Conservation (phyloP, 2,888 invertebrate genomes). For the Plutella xylostella region DNA sequence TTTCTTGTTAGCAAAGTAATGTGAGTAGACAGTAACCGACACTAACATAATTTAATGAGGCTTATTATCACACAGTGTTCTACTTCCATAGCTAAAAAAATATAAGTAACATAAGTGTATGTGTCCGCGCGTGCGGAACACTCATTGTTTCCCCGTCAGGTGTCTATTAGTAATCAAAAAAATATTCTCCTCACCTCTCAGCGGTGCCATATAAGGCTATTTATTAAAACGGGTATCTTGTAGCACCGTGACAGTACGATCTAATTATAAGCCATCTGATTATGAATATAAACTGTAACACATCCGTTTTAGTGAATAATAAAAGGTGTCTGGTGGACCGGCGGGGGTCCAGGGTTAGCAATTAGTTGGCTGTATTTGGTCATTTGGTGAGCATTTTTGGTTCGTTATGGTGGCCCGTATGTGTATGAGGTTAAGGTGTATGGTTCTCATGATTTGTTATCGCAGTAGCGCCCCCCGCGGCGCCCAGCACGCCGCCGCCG, state of each 20-base stretch:
- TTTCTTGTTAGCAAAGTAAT: too few species aligned
- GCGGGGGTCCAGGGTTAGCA: constrained; percentile 13
- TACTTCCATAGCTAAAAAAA: too few species aligned
- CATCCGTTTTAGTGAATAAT: constrained; percentile 32
- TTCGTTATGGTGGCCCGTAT: neutral
- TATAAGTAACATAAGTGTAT: too few species aligned
- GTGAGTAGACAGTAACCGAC: too few species aligned
- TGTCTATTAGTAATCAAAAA: neutral
- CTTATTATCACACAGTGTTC: too few species aligned
- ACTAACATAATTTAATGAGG: too few species aligned
- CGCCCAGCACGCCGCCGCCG: constrained; percentile 30
- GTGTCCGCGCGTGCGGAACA: too few species aligned
- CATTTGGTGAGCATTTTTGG: neutral
- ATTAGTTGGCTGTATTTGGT: constrained; percentile 5
- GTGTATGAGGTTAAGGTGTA: neutral
- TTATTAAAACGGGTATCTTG: neutral
- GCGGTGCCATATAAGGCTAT: constrained; percentile 3
- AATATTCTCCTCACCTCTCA: neutral
- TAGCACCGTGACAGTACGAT: neutral
- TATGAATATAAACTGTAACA: constrained; percentile 11
- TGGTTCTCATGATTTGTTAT: neutral
- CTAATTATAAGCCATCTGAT: constrained; percentile 6
- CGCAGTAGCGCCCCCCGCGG: constrained; percentile 36
- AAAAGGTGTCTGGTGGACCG: constrained; percentile 17
- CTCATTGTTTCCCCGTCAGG: neutral